Conservation (phyloP, 2,113 vertebrate species). For the Notothenia coriiceps region DNA sequence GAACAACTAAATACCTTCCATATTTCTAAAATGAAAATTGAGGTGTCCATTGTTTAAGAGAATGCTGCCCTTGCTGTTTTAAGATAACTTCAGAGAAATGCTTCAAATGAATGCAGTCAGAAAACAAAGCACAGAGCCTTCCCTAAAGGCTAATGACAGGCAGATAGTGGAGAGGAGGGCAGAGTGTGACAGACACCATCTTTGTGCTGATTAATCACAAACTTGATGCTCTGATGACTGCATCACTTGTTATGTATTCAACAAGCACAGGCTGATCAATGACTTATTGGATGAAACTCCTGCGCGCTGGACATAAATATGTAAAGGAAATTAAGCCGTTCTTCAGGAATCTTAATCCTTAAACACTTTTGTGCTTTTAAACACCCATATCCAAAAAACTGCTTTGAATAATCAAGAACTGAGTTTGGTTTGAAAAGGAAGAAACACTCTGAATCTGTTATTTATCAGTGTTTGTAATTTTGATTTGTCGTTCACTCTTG, state of each 20-base stretch:
- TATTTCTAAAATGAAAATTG: not conserved
- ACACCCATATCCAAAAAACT: not conserved
- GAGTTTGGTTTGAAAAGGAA: not conserved
- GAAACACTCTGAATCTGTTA: constrained; percentile 13
- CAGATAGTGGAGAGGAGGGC: constrained; percentile 28
- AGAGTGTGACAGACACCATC: constrained; percentile 33
- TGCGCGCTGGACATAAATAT: constrained; percentile 26
- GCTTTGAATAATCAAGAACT: not conserved
- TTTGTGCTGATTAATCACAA: constrained; percentile 75
- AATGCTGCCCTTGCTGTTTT: constrained; percentile 47
- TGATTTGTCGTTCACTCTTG: constrained; percentile 66
- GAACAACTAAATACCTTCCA: constrained; percentile 26
- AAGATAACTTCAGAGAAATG: constrained; percentile 39
- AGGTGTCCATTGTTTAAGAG: constrained; percentile 18
- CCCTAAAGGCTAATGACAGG: constrained; percentile 11
- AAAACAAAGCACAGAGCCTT: constrained; percentile 15
- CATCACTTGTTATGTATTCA: constrained; percentile 71
- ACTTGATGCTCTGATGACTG: constrained; percentile 37
- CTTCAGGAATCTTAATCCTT: constrained; percentile 27
- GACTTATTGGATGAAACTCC: constrained; percentile 37
- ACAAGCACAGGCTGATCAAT: constrained; percentile 52
- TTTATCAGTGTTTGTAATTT: constrained; percentile 66
- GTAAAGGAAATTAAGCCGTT: constrained; percentile 20
- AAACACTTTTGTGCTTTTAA: constrained; percentile 9
- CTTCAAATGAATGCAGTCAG: constrained; percentile 22